Conservation (phyloP, 2,888 invertebrate species). For the Ochropacha duplaris region DNA sequence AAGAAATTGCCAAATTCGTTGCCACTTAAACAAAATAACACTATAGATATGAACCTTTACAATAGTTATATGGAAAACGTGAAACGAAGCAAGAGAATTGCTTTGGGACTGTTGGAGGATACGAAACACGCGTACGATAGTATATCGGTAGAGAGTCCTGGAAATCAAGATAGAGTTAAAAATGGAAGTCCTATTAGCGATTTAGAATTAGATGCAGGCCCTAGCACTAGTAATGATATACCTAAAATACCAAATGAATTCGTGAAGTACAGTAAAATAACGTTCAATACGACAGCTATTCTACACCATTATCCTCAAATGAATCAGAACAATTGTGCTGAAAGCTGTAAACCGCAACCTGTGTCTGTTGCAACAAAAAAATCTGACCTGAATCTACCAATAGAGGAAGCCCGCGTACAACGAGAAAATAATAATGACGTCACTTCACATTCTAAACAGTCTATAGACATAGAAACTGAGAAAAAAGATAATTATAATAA, state of each 20-base stretch:
- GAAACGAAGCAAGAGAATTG: constrained; percentile 65
- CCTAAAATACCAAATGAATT: constrained; percentile 60
- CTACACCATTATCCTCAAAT: constrained; percentile 76
- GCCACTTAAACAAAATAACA: constrained; percentile 73
- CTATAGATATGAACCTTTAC: constrained; percentile 73
- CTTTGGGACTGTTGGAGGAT: constrained; percentile 69
- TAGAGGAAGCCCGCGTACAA: constrained; percentile 26
- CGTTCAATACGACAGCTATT: constrained; percentile 75
- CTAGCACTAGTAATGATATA: constrained; percentile 62
- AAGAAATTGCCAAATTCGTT: constrained; percentile 73
- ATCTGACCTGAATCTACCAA: constrained; percentile 55
- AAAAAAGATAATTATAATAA: constrained; percentile 63
- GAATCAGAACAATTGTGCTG: constrained; percentile 39
- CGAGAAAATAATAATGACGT: constrained; percentile 64
- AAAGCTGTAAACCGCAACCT: constrained; percentile 24
- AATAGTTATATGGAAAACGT: constrained; percentile 74
- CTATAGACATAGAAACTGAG: constrained; percentile 28
- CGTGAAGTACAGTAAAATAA: constrained; percentile 74
- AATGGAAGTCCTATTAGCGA: constrained; percentile 46
- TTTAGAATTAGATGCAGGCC: constrained; percentile 51
- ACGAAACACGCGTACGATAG: constrained; percentile 63
- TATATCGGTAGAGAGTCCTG: constrained; percentile 38
- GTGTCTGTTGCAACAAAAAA: constrained; percentile 47
- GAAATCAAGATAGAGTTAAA: constrained; percentile 29
- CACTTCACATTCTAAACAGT: constrained; percentile 33